These are phyloP conservation scores for Mellilla xanthometata DNA, from an alignment of 2,888 invertebrate genomes.

Conservation along the genomic window DNA sequence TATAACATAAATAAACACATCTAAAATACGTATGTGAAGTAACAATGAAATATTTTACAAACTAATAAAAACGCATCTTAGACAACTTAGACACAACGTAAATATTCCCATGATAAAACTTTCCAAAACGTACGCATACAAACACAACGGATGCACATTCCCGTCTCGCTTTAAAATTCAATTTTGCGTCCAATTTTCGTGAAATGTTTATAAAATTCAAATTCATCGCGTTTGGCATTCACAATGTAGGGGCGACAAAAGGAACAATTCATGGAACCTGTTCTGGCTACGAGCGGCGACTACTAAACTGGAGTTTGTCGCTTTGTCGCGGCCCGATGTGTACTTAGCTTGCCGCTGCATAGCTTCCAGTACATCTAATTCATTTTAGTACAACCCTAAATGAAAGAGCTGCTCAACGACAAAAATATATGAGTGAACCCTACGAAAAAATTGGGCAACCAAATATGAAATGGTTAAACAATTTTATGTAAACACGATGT, in stretches of 20 bases:
- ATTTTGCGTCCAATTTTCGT: conserved; percentile 21
- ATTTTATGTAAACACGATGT: too few relatives aligned
- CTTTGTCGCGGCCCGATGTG: conserved; percentile 6
- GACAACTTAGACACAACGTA: not conserved
- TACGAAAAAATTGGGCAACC: too few relatives aligned
- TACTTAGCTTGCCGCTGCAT: not conserved
- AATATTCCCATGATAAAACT: conserved; percentile 2
- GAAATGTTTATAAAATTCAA: conserved; percentile 29
- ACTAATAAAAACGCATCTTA: too few relatives aligned
- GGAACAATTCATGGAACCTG: conserved; percentile 29
- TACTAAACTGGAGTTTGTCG: conserved; percentile 11
- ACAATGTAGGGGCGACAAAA: conserved; percentile 23
- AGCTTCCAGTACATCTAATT: too few relatives aligned
- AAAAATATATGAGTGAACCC: too few relatives aligned
- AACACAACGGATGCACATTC: conserved; percentile 7
- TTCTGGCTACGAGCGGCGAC: conserved; percentile 14
- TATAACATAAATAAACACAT: too few relatives aligned
- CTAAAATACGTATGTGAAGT: too few relatives aligned
- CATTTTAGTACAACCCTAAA: too few relatives aligned
- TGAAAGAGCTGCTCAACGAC: too few relatives aligned
- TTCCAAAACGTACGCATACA: conserved; percentile 5
- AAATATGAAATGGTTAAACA: too few relatives aligned
- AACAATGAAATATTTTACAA: too few relatives aligned
- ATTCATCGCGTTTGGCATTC: conserved; percentile 23
- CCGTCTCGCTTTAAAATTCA: conserved; percentile 18